Conservation (phyloP, 53 echinoderm and acorn worm species). For the Holothuria leucospilota region DNA sequence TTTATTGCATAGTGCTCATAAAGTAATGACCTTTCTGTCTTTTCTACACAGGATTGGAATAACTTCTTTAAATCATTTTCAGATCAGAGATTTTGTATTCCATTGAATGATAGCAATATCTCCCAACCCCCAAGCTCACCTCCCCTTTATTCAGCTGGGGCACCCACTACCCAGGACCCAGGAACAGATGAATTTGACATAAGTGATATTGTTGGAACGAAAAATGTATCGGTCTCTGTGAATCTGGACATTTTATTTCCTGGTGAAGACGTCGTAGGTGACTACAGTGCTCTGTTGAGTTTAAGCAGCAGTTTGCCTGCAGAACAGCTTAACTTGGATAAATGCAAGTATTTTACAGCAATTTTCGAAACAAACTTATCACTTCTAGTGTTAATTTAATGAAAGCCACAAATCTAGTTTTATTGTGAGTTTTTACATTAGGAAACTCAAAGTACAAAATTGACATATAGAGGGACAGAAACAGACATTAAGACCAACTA, state of each 20-base stretch:
- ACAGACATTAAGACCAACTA: no score
- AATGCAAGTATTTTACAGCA: constrained; percentile 6
- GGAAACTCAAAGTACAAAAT: no score
- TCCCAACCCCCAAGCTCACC: constrained; percentile 42
- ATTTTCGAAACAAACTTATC: not conserved
- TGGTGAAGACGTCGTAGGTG: not conserved
- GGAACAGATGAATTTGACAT: constrained; percentile 44
- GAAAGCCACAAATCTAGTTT: not conserved
- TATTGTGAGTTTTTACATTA: no score
- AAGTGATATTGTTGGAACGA: constrained; percentile 57
- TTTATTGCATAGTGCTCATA: no score
- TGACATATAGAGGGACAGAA: no score
- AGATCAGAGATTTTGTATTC: constrained; percentile 72
- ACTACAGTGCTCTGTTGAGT: not conserved
- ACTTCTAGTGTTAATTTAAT: not conserved
- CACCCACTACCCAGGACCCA: constrained; percentile 40
- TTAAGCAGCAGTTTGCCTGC: constrained; percentile 42
- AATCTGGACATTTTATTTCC: constrained; percentile 8
- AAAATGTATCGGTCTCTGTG: constrained; percentile 53
- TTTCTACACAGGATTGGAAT: constrained; percentile 83
- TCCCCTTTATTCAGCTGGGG: not conserved
- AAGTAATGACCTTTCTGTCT: no score
- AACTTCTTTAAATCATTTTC: constrained; percentile 76
- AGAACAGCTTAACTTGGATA: constrained; percentile 66
- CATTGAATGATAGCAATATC: constrained; percentile 57